Percentiles rank a stretch among this genome's conserved stretches.
Evolutionary conservation across 2,888 invertebrate genomes (phyloP).

Genomic region (Sisyra terminalis): DNA sequence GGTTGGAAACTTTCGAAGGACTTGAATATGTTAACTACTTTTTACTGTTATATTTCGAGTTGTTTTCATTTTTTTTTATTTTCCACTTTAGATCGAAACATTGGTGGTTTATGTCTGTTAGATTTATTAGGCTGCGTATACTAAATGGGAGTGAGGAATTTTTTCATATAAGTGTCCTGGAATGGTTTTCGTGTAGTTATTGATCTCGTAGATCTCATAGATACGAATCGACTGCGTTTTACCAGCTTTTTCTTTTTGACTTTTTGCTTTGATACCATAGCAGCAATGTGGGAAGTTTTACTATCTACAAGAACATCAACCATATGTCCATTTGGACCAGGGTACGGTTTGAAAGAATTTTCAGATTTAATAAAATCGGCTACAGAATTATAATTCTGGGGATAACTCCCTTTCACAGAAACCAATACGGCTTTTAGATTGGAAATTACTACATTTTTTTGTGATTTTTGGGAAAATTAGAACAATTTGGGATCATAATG

Average conservation of each 20-base stretch:
- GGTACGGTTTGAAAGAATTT: background rate
- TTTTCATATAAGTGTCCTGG: too few relatives aligned
- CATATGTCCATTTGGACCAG: conserved; percentile 2
- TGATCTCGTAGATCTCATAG: background rate
- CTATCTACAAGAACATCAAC: conserved; percentile 1
- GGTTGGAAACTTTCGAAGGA: too few relatives aligned
- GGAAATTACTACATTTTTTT: conserved; percentile 3
- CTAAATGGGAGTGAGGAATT: too few relatives aligned
- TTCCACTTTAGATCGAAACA: background rate
- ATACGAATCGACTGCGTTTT: background rate
- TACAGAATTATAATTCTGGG: too few relatives aligned
- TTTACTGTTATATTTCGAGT: too few relatives aligned
- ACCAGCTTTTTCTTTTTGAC: conserved; percentile 19
- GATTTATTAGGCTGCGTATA: too few relatives aligned
- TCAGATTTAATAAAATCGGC: conserved; percentile 35
- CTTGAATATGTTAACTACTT: too few relatives aligned
- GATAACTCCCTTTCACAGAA: conserved; percentile 3
- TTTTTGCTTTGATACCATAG: conserved; percentile 32
- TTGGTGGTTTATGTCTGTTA: background rate
- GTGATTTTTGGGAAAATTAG: too few relatives aligned
- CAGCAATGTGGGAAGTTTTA: conserved; percentile 3
- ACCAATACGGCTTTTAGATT: conserved; percentile 3
- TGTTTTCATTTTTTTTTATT: background rate
- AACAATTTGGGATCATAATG: too few relatives aligned
- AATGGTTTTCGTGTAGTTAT: background rate